A percentile compares a stretch with the other conserved stretches of the same genome.
These are phyloP conservation scores for Mirza zaza DNA, from an alignment of 2,113 vertebrate species.

Conservation along the genomic window DNA sequence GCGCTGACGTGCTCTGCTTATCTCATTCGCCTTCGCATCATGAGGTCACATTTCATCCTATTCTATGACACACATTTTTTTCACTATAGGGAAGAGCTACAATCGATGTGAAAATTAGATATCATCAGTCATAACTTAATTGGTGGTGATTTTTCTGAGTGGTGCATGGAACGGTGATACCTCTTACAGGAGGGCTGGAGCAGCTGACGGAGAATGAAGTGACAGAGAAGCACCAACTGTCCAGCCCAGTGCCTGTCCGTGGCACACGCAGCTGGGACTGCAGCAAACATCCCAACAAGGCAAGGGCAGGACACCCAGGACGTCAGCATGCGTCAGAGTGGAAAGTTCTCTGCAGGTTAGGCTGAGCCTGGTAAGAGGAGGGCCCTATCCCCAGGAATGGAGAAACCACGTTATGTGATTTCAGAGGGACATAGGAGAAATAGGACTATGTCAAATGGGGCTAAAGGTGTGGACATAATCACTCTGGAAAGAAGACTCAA, in stretches of 20 bases:
- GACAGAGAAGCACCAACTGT: neutral
- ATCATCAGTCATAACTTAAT: neutral
- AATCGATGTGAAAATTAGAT: neutral
- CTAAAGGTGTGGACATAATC: neutral
- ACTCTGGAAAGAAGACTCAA: neutral
- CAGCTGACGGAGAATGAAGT: neutral
- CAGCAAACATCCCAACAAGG: neutral
- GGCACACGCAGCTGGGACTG: neutral
- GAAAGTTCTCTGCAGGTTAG: neutral
- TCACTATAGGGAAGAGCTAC: neutral
- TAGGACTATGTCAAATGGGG: no score
- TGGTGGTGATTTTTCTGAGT: neutral
- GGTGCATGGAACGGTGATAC: neutral
- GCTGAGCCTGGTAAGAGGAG: neutral
- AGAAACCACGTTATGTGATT: fast-evolving
- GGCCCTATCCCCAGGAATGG: neutral
- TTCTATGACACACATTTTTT: neutral
- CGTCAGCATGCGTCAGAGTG: fast-evolving
- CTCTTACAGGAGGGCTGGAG: neutral
- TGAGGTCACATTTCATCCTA: neutral
- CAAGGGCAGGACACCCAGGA: neutral
- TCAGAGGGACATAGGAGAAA: neutral
- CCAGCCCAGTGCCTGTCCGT: neutral
- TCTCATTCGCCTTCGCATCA: neutral
- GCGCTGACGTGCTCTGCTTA: neutral